Evolutionary conservation across 2,888 invertebrate species (phyloP), one percentile per base, ranked within the genome.

Genomic region (Leucophenga montana): DNA sequence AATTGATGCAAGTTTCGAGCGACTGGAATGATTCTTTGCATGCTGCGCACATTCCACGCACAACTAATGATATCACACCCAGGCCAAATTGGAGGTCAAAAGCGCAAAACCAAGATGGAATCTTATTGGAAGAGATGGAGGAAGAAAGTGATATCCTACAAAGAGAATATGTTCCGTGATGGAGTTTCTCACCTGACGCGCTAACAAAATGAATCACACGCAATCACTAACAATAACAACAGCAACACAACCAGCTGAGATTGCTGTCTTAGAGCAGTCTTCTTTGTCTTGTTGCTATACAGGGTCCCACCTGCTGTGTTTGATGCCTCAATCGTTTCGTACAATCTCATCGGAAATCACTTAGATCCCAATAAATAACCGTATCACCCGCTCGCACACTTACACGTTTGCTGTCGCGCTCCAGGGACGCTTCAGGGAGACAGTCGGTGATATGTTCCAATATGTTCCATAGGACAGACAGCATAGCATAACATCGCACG

Each of bases 291-390:
- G 14, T n/a, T n/a, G 50, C n/a, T n/a, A 16, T 16, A 18, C 16
- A 39, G 67, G 65, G 65, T 75, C 74, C 80, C 83, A 84, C 87
- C 86, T 84, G 86, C 86, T 85, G 88, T 68, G 84, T 75, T 76
- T 81, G 84, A 83, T 86, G 85, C 83, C 84, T 86, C 86, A 85
- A 87, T 88, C 85, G 75, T 61, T 84, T 78, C 78, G 79, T 80
- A 82, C 84, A 84, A 85, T 86, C 87, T 86, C 86, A 88, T 88
- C 85, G 87, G 83, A 86, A 88, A 88, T 88, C 88, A 88, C 88
- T 88, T 88, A 88, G 86, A 86, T 85, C 85, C 84, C 86, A 86
- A 88, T 88, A 88, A 88, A 88, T 88, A 87, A 88, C 82, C 76
- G 80, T 81, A 85, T 82, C 83, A 82, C 78, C 77, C 78, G 74